Base-by-base conservation (phyloP, 2,797 vertebrate genomes). In the Acipenser ruthenus region DNA sequence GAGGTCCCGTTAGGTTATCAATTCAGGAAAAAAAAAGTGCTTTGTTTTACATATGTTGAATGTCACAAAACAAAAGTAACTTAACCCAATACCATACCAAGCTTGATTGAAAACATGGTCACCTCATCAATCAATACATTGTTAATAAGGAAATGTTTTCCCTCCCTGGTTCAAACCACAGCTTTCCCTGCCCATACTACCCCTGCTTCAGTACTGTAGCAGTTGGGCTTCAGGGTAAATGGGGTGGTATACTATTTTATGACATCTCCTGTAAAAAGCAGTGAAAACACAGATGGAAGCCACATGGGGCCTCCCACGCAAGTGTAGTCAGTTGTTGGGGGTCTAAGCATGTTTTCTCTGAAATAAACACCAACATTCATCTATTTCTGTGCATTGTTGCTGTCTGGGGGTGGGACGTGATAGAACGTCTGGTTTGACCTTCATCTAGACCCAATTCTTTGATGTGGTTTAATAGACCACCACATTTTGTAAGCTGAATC, bases 211-310 rank as follows among this genome's bases (percentile, higher is more conserved):
- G 51, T 10, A 51, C 49, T 18, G 56, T 49, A 63, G 61, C 6
- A 6, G 61, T 63, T 23, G 15, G 51, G 50, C 56, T 12, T 55
- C 50, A 64, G 52, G 55, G 56, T 62, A 51, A 58, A 47, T 58
- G 9, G 62, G 50, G 52, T 64, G 69, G 65, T 37, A 62, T 63
- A 60, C 66, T 63, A 62, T 66, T 66, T 68, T 60, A 73, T 63
- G 63, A 52, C 51, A n/a, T 61, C 37, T 65, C 50, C 47, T 47
- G 49, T 37, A 67, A 53, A 59, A 10, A 7, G 15, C 50, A 5
- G 2, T 10, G 62, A 61, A 13, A 60, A 59, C 66, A 53, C 59
- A 47, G 68, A 50, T 55, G 59, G 18, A 62, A 63, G 59, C 49
- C 18, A 53, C 49, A 13, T 18, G 53, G 53, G 50, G 60, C 37